Percentiles rank a stretch among this genome's conserved stretches.
These are phyloP conservation scores for Perizoma affinitatum DNA, from an alignment of 2,888 invertebrate genomes.

Conservation along the genomic window DNA sequence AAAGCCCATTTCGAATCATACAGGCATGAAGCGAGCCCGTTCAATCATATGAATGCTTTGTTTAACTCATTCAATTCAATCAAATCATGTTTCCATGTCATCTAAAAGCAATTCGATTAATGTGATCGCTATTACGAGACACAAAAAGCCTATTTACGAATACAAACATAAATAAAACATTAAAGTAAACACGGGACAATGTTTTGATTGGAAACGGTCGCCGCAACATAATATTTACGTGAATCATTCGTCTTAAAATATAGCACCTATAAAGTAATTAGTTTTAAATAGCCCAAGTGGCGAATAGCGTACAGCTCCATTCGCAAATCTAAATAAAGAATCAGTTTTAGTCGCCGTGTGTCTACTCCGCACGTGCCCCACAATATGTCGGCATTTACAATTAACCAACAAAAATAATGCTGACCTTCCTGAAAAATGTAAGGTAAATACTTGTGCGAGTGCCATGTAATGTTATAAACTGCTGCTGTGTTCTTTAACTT, in stretches of 20 bases:
- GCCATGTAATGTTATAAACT: slow-evolving; percentile 17
- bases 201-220: slow-evolving; percentile 16
- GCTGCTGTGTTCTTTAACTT: no score
- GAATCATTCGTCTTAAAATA: slow-evolving; percentile 52
- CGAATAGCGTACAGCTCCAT: slow-evolving; percentile 44
- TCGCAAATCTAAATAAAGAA: slow-evolving; percentile 63
- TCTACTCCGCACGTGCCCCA: slow-evolving; percentile 50
- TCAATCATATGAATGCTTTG: no score
- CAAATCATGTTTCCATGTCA: slow-evolving; percentile 5
- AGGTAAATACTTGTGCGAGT: slow-evolving; percentile 39
- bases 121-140: slow-evolving; percentile 2
- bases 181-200: slow-evolving; percentile 12
- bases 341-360: slow-evolving; percentile 54
- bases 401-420: slow-evolving; percentile 43
- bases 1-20: slow-evolving; percentile 2
- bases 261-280: slow-evolving; percentile 45
- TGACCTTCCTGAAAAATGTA: slow-evolving; percentile 67
- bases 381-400: slow-evolving; percentile 38
- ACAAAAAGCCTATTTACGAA: background rate
- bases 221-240: slow-evolving; percentile 32
- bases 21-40: background rate
- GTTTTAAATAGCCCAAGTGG: slow-evolving; percentile 51
- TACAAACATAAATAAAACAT: slow-evolving; percentile 20
- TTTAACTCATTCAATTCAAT: slow-evolving; percentile 5
- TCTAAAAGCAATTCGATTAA: slow-evolving; percentile 14